Evolutionary conservation across 2,113 vertebrate species (phyloP), one percentile per base, ranked within the genome.

Genomic region (Bufo gargarizans): DNA sequence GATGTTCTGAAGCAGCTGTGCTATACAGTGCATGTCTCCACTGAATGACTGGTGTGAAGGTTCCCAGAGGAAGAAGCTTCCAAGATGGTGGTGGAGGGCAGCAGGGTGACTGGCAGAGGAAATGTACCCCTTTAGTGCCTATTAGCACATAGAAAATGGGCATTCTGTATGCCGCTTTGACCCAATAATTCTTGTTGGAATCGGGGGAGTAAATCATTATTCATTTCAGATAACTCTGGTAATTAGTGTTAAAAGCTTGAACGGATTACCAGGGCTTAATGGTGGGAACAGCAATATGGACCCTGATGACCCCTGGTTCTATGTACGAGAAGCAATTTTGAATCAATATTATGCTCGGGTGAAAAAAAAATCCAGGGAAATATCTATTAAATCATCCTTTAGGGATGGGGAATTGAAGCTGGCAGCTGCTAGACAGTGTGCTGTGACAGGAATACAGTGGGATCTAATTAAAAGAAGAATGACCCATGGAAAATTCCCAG

Each of bases 391-490:
- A 76, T 76, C 45, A 50, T 20, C 47, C 72, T 50, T 20, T 20
- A 20, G 72, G 47, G 47, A 50, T 3, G 72, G 72, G 72, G 50
- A 76, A 76, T 50, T 76, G 47, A 76, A 76, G 2, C 16, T 76
- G 72, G 72, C 72, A 76, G 72, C 45, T 50, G 4, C 17, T 72
- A 72, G 69, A 72, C 72, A 11, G 72, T 76, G 45, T 76, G 45
- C 45, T 50, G 72, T 76, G 72, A 49, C 43, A 76, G 72, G 72
- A 76, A 50, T 76, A 49, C 45, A 20, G 17, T 50, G 47, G 72
- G 50, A 76, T 76, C 72, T 76, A 76, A 76, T 76, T 76, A 76
- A 20, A 76, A 76, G 72, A 76, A 76, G 45, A 76, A 76, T 49
- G 17, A 76, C 47, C 45, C 19, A 47, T 76, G 72, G 17, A 76